phyloP scores from a whole-genome alignment of 2,888 invertebrate species.

The Boloria euphrosyne region DNA sequence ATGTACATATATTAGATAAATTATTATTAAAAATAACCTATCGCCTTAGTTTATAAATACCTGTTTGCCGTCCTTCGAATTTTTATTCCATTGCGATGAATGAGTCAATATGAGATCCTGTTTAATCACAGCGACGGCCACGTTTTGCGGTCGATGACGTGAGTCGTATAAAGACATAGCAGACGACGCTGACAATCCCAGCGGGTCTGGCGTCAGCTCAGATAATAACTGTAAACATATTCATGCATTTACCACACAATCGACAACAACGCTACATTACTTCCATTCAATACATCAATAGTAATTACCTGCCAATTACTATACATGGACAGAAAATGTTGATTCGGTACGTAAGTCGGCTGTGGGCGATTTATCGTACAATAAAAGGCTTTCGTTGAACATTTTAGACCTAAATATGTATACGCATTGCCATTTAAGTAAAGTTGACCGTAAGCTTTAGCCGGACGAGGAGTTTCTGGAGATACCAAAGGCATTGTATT shows the following conservation, averaged over 20 bases:
- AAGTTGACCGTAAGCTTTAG: constrained; percentile 93
- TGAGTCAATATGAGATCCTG: constrained; percentile 85
- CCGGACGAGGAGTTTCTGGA: constrained; percentile 94
- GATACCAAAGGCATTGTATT: constrained; percentile 93
- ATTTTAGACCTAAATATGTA: constrained; percentile 94
- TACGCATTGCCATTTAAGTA: constrained; percentile 95
- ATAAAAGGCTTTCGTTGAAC: constrained; percentile 94
- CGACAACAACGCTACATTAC: constrained; percentile 36
- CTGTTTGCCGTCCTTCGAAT: constrained; percentile 69
- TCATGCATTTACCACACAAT: constrained; percentile 50
- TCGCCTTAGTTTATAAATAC: constrained; percentile 47
- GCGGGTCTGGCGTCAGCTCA: constrained; percentile 85
- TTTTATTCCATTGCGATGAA: constrained; percentile 83
- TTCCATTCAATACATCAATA: constrained; percentile 31
- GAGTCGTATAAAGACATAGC: constrained; percentile 90
- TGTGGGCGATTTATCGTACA: constrained; percentile 97
- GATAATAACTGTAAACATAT: constrained; percentile 83
- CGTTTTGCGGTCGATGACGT: constrained; percentile 85
- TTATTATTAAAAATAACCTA: constrained; percentile 10
- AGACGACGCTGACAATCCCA: constrained; percentile 85
- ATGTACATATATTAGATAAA: constrained; percentile 1
- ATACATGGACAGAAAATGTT: constrained; percentile 97
- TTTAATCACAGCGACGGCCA: constrained; percentile 83
- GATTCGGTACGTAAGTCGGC: constrained; percentile 95
- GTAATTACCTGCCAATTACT: constrained; percentile 93